Conservation (phyloP, 2,113 vertebrate genomes). For the Nesospiza acunhae region DNA sequence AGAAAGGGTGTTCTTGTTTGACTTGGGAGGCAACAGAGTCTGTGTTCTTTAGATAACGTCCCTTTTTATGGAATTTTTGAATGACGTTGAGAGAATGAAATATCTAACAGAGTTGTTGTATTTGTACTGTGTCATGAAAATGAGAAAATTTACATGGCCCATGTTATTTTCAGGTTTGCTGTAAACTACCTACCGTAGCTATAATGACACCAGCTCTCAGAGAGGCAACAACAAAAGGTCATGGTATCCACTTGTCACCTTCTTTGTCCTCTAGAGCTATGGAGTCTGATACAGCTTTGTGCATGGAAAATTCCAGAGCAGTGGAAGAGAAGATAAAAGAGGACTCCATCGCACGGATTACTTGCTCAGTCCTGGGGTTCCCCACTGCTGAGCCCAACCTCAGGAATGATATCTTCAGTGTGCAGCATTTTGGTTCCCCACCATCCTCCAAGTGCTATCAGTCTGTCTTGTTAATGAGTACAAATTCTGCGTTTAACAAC, state of each 20-base stretch:
- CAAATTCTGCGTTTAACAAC: slow-evolving; percentile 72
- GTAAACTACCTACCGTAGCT: slow-evolving; percentile 71
- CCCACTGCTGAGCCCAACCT: slow-evolving; percentile 72
- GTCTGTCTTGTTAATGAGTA: slow-evolving; percentile 74
- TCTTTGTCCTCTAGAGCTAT: slow-evolving; percentile 77
- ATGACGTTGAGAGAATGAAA: background rate
- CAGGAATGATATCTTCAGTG: slow-evolving; percentile 71
- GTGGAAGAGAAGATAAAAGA: slow-evolving; percentile 78
- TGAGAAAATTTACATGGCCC: slow-evolving; percentile 67
- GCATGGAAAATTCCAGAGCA: slow-evolving; percentile 74
- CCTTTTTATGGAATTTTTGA: background rate
- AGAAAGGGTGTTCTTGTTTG: background rate
- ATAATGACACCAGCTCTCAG: slow-evolving; percentile 89
- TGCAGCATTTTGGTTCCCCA: slow-evolving; percentile 74
- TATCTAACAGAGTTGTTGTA: background rate
- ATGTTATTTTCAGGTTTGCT: slow-evolving; percentile 77
- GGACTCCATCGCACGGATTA: slow-evolving; percentile 74
- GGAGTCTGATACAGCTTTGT: slow-evolving; percentile 77
- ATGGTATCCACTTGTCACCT: slow-evolving; percentile 83
- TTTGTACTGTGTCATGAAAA: slow-evolving; percentile 37
- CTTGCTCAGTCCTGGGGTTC: slow-evolving; percentile 79
- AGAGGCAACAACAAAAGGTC: slow-evolving; percentile 82
- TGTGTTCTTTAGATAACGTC: slow-evolving; percentile 4
- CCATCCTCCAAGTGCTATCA: slow-evolving; percentile 75
- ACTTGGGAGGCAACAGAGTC: background rate